Conservation (phyloP, 2,797 vertebrate genomes). For the Semotilus atromaculatus region DNA sequence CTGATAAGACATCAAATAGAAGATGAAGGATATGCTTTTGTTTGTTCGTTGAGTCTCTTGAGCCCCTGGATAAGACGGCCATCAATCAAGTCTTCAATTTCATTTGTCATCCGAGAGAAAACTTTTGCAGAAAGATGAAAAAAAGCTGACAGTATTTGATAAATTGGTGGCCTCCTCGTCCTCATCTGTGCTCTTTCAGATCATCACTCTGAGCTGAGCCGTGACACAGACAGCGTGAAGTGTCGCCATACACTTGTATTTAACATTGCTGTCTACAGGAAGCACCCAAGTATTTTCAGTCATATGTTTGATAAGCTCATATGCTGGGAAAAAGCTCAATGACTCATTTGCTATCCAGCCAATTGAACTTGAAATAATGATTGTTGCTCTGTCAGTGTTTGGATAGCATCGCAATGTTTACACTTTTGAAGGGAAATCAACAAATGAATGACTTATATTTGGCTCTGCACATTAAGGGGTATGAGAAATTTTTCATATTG, state of each 20-base stretch:
- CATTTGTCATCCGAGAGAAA: constrained; percentile 52
- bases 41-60: constrained; percentile 24
- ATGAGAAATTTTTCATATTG: background rate
- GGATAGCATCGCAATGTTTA: background rate
- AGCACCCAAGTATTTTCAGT: background rate
- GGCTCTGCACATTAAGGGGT: background rate
- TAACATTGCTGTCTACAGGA: constrained; percentile 43
- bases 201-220: constrained; percentile 49
- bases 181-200: constrained; percentile 33
- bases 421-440: background rate
- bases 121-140: constrained; percentile 45
- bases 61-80: constrained; percentile 15
- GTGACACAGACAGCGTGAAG: constrained; percentile 20
- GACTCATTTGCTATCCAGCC: background rate
- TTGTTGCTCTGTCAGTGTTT: background rate
- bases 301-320: background rate
- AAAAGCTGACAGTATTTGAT: constrained; percentile 56
- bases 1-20: constrained; percentile 31
- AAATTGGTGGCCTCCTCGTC: constrained; percentile 33
- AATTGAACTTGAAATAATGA: background rate
- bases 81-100: constrained; percentile 54
- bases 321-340: background rate
- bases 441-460: background rate
- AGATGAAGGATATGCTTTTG: constrained; percentile 32
- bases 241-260: constrained; percentile 35